These are phyloP conservation scores for Rhopalosiphum maidis DNA, from an alignment of 1,140 invertebrate genomes.

Conservation along the genomic window DNA sequence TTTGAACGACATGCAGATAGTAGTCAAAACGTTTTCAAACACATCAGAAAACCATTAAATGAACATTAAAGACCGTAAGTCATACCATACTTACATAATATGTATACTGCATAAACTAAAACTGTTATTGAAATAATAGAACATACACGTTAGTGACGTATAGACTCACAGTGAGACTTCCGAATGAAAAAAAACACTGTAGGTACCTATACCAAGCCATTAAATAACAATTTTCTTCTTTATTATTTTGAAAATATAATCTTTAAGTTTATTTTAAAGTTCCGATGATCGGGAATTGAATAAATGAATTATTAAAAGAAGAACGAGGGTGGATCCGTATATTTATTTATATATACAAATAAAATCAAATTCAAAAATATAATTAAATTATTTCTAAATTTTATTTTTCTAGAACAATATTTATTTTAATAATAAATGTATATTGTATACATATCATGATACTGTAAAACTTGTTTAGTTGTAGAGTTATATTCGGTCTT, in stretches of 20 bases:
- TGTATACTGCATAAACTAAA: neutral
- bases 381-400: neutral
- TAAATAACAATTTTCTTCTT: conserved; percentile 1
- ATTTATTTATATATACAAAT: no score
- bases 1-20: neutral
- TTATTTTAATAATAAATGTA: neutral
- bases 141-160: neutral
- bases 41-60: conserved; percentile 44
- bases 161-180: neutral
- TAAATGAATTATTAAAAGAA: no score
- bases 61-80: conserved; percentile 19
- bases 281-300: no score
- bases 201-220: neutral
- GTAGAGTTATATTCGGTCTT: neutral
- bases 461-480: neutral
- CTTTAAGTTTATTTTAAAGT: no score
- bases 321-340: no score
- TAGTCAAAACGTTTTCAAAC: conserved; percentile 17
- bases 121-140: conserved; percentile 6
- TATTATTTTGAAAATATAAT: neutral
- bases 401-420: neutral
- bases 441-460: neutral
- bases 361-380: neutral
- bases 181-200: neutral
- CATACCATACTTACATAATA: neutral